Base-by-base conservation (phyloP, 2,888 invertebrate genomes). In the Rhimphoctona megacephalus region DNA sequence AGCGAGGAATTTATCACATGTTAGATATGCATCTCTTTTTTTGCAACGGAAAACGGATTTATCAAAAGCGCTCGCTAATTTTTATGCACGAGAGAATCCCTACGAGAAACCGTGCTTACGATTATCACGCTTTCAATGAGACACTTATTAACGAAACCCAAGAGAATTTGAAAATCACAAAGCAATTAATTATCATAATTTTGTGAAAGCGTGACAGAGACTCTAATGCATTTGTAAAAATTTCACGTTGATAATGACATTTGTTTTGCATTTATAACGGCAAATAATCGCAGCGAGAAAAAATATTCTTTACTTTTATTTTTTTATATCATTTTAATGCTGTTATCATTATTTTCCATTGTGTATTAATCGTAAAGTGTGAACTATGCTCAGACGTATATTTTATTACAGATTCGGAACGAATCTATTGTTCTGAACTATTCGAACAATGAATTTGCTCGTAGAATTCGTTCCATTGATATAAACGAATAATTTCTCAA, bases 151-250 rank as follows among this genome's bases (percentile, higher is more conserved):
- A 66, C 66, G 66, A 66, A 66, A 66, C n/a, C n/a, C 14, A 14
- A 39, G 39, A 66, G 19, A 66, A 17, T 5, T 66, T 19, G 4
- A 8, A 39, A 36, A 66, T 66, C 2, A 49, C 52, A 72, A 72
- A 52, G 36, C n/a, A 36, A 77, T 77, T 33, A 77, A 66, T 66
- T 66, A 66, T 5, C 77, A 43, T 66, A 49, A 77, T 77, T 64
- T 49, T 66, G 49, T 33, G 77, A 77, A 77, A 77, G 77, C 77
- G 77, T 77, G 66, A 25, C 46, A 52, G 36, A 19, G 52, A n/a
- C 6, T 70, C 46, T 39, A 43, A 70, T 49, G 30, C 25, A 49
- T 70, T 70, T 46, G 49, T 46, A 8, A 1, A 46, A 30, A 30
- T 70, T 70, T 70, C 30, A 70, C 19, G 30, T 3, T 46, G 6